Evolutionary conservation across 2,888 invertebrate species (phyloP), one percentile per base, ranked within the genome.

Genomic region (Aphodius sticticus): DNA sequence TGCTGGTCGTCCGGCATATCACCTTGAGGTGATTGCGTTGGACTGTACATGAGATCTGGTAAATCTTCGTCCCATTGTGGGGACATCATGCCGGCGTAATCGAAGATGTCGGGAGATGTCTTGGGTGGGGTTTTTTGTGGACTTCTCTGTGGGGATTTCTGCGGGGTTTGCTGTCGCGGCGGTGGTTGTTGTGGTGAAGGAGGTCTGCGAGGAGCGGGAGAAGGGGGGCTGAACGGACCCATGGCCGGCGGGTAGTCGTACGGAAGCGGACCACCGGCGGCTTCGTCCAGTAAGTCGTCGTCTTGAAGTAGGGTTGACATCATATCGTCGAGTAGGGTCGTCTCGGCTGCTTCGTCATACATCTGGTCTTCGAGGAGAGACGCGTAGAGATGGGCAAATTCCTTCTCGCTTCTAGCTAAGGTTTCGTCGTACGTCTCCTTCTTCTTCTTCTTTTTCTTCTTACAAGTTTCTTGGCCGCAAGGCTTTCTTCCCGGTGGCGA

Each of bases 341-440:
- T 5, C 53, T 53, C 53, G 7, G 3, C 53, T 12, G 53, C 53
- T 12, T 53, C 53, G 1, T 53, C 53, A 5, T 3, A 12, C 16
- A 26, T 74, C 35, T 74, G 36, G 6, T 74, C 74, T 12, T 74
- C 74, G 6, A 74, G n/a, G 2, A 74, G 15, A 36, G 26, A 36
- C 14, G 74, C 16, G 9, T 74, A 74, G 6, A 74, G 36, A 26
- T 74, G 26, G n/a, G 35, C n/a, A 6, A 74, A 74, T 36, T 26
- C n/a, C 15, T 74, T 35, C n/a, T 74, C 6, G 6, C n/a, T n/a
- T 74, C 37, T 37, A 12, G 16, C 74, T 12, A 74, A 6, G 35
- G n/a, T 74, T 36, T 74, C 74, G 16, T 74, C 26, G 15, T 36
- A 12, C 6, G 74, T 74, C 37, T 74, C 37, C 15, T 74, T 37